Conservation (phyloP, 2,797 vertebrate species). For the Leucoraja ocellata region DNA sequence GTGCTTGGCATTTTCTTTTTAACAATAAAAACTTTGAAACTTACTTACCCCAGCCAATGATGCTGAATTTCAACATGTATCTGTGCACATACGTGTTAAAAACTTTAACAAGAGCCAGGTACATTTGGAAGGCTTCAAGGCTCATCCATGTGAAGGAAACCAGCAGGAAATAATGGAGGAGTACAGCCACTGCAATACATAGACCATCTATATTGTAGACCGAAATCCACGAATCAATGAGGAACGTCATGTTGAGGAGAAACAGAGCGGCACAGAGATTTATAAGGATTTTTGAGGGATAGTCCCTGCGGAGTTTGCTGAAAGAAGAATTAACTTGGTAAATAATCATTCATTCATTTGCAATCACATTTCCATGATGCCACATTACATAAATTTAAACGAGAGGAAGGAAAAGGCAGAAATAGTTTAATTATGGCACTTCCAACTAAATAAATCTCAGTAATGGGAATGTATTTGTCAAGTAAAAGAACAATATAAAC, state of each 20-base stretch:
- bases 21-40: slow-evolving; percentile 35
- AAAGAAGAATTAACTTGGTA: slow-evolving; percentile 41
- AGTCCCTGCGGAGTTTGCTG: slow-evolving; percentile 85
- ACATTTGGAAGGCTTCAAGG: slow-evolving; percentile 93
- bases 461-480: neutral
- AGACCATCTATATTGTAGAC: slow-evolving; percentile 56
- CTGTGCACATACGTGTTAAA: slow-evolving; percentile 85
- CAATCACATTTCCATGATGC: neutral
- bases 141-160: slow-evolving; percentile 94
- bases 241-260: slow-evolving; percentile 77
- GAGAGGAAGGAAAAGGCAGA: neutral
- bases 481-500: neutral
- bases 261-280: slow-evolving; percentile 81
- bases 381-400: neutral
- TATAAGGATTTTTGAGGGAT: slow-evolving; percentile 91
- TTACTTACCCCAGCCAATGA: slow-evolving; percentile 87
- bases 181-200: slow-evolving; percentile 79
- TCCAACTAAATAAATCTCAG: neutral
- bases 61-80: slow-evolving; percentile 87
- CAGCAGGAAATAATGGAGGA: slow-evolving; percentile 92
- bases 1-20: neutral
- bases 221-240: slow-evolving; percentile 84
- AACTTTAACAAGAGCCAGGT: slow-evolving; percentile 84
- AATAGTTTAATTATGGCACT: neutral
- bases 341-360: neutral